Evolutionary conservation across 2,797 vertebrate genomes (phyloP).

Genomic region (Centroberyx gerrardi): DNA sequence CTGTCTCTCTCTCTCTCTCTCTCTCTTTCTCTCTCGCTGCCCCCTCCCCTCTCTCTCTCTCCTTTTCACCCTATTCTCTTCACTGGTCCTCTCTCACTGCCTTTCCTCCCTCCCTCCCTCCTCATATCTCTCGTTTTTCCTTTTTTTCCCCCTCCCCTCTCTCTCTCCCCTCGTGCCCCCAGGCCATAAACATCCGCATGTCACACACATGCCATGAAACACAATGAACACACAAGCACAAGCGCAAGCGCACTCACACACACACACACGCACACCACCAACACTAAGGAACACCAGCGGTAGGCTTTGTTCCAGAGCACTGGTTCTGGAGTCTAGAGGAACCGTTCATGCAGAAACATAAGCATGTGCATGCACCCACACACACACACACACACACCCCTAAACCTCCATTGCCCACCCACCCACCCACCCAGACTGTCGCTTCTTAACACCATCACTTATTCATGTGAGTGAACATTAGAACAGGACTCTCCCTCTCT

Average conservation of each 20-base stretch:
- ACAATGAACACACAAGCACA: slow-evolving; percentile 46
- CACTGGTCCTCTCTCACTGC: slow-evolving; percentile 43
- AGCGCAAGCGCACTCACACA: slow-evolving; percentile 10
- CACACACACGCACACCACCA: slow-evolving; percentile 36
- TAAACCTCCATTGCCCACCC: slow-evolving; percentile 1
- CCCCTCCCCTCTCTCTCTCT: slow-evolving; percentile 44
- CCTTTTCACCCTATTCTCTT: slow-evolving; percentile 45
- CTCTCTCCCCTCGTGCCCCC: slow-evolving; percentile 62
- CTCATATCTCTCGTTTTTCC: slow-evolving; percentile 2
- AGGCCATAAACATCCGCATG: slow-evolving; percentile 81
- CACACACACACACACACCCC: slow-evolving; percentile 11
- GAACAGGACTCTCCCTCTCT: slow-evolving; percentile 70
- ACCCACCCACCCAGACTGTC: slow-evolving; percentile 68
- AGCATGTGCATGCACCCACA: slow-evolving; percentile 5
- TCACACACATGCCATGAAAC: slow-evolving; percentile 76
- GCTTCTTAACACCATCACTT: slow-evolving; percentile 77
- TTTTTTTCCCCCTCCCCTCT: slow-evolving; percentile 34
- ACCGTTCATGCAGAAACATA: slow-evolving; percentile 62
- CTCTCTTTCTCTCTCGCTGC: slow-evolving; percentile 34
- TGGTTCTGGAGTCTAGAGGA: slow-evolving; percentile 67
- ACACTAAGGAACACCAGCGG: slow-evolving; percentile 65
- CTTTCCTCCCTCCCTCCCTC: slow-evolving; percentile 43
- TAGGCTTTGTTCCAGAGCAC: slow-evolving; percentile 75
- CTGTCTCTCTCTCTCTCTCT: slow-evolving; percentile 54
- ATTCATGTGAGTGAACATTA: slow-evolving; percentile 81